These are phyloP conservation scores for Thecocarcelia acutangulata DNA, from an alignment of 2,888 invertebrate species.

Conservation along the genomic window DNA sequence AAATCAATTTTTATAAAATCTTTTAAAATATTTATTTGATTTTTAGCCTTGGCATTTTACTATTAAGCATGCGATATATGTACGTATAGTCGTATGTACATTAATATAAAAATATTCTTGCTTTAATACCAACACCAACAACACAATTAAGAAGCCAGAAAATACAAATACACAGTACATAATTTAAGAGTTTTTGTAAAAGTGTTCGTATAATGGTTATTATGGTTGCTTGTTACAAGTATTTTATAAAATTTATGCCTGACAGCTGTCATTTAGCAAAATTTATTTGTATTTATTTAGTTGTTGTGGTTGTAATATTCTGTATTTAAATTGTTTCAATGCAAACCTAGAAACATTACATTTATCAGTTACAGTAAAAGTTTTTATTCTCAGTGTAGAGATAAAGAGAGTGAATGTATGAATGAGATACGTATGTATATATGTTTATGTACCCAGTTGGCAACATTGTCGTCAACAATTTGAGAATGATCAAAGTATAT, in stretches of 20 bases:
- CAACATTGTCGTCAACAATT: too few relatives aligned
- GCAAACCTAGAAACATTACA: slow-evolving; percentile 19
- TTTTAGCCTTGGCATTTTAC: too few relatives aligned
- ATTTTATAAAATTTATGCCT: slow-evolving; percentile 65
- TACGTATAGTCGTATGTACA: too few relatives aligned
- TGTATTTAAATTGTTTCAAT: slow-evolving; percentile 23
- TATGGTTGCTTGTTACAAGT: slow-evolving; percentile 50
- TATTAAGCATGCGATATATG: too few relatives aligned
- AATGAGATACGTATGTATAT: too few relatives aligned
- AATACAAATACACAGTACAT: background rate
- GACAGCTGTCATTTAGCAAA: slow-evolving; percentile 70
- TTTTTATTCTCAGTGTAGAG: slow-evolving; percentile 47
- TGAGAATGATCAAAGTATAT: too few relatives aligned
- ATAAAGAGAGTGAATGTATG: background rate
- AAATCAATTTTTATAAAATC: too few relatives aligned
- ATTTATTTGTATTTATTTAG: slow-evolving; percentile 72
- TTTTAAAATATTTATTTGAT: too few relatives aligned
- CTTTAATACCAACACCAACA: background rate
- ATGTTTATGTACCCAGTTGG: background rate
- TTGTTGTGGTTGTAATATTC: slow-evolving; percentile 56
- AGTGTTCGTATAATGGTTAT: slow-evolving; percentile 12
- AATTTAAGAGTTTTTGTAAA: background rate
- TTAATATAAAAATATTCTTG: slow-evolving; percentile 21
- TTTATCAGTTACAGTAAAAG: slow-evolving; percentile 56
- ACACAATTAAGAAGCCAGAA: slow-evolving; percentile 6